phyloP scores from a whole-genome alignment of 2,888 invertebrate genomes.

The Dryadula phaetusa region DNA sequence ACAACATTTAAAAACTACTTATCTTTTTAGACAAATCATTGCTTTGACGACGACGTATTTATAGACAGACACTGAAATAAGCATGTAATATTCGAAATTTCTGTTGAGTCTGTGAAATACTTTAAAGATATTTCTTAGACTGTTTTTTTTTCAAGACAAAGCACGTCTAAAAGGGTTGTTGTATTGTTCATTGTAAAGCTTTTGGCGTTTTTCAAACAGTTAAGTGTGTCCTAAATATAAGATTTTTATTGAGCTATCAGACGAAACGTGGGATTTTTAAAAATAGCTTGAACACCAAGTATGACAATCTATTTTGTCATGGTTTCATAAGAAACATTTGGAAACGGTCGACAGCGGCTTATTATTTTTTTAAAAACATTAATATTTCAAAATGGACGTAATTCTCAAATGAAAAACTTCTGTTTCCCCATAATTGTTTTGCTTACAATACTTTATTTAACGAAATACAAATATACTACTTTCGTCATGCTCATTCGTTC shows the following conservation, averaged over 20 bases:
- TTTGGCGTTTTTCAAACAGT: too few relatives aligned
- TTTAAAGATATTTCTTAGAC: too few relatives aligned
- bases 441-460: not conserved
- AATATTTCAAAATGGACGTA: constrained; percentile 20
- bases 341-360: constrained; percentile 25
- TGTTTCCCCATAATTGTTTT: constrained; percentile 8
- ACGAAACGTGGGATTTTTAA: constrained; percentile 28
- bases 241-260: not conserved
- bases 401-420: constrained; percentile 3
- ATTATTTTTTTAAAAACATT: constrained; percentile 22
- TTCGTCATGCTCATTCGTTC: not conserved
- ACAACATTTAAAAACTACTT: too few relatives aligned
- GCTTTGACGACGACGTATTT: too few relatives aligned
- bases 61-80: too few relatives aligned
- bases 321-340: constrained; percentile 28
- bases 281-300: constrained; percentile 21
- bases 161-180: too few relatives aligned
- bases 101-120: too few relatives aligned
- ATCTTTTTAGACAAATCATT: too few relatives aligned
- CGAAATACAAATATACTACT: not conserved
- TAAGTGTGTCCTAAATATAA: not conserved
- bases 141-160: too few relatives aligned
- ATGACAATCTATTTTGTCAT: constrained; percentile 28
- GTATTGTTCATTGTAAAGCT: too few relatives aligned
- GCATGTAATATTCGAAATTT: too few relatives aligned